phyloP scores from a whole-genome alignment of 2,113 vertebrate genomes.

The Spermophilus dauricus region DNA sequence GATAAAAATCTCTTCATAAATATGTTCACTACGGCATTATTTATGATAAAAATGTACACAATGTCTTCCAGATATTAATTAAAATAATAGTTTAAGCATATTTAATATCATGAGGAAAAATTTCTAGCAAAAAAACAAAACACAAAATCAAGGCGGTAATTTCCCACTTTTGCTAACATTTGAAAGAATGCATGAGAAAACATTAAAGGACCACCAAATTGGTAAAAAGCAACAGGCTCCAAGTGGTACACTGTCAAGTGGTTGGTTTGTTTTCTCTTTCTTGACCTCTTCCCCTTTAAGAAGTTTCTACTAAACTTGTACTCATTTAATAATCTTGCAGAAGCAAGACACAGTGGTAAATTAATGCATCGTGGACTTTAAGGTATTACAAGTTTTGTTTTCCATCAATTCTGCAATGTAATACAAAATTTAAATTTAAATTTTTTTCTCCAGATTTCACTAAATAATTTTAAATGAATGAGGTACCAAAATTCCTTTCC shows the following conservation, averaged over 20 bases:
- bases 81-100: not conserved
- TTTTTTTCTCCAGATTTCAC: not conserved
- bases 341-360: not conserved
- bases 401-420: not conserved
- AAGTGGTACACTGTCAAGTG: not conserved
- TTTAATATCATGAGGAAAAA: not conserved
- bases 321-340: not conserved
- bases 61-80: conserved; percentile 15
- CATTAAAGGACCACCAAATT: not conserved
- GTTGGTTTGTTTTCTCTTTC: not conserved
- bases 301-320: not conserved
- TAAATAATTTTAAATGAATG: not conserved
- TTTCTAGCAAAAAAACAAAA: conserved; percentile 3
- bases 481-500: not conserved
- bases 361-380: not conserved
- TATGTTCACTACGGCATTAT: not conserved
- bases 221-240: not conserved
- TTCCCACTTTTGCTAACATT: not conserved
- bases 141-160: not conserved
- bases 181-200: not conserved
- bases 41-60: not conserved
- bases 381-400: not conserved
- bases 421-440: conserved; percentile 1
- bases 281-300: not conserved
- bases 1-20: conserved; percentile 13